Base-by-base conservation (phyloP, 2,113 vertebrate genomes). In the Apteryx owenii region DNA sequence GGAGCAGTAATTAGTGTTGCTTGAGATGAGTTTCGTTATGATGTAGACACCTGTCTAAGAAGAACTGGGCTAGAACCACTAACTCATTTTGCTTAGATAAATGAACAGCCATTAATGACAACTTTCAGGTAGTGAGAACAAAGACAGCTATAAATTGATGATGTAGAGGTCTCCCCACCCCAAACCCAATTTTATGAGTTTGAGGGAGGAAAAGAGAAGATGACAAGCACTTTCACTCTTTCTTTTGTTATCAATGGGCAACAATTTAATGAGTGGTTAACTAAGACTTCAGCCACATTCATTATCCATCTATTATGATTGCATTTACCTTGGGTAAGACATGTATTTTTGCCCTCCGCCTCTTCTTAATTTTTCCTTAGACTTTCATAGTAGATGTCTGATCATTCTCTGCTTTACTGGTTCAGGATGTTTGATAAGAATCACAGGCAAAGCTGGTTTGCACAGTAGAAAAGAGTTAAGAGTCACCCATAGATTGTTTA, bases 391-490 rank as follows among this genome's bases (percentile, higher is more conserved):
- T 18, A 29, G 13, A n/a, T 65, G 6, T 61, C 61, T 82, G 61
- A 85, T 13, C 42, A 94, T 7, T 15, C 18, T 92, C n/a, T 16
- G 16, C 21, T 87, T 80, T 42, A 61, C 20, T 62, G 53, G 18
- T 68, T 87, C 38, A 71, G 61, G 73, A 80, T 14, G 5, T 26
- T 53, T 65, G 78, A 50, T 53, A 80, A 92, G 64, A 92, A 85
- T 58, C 77, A 56, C 64, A 56, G 48, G 70, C 58, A 79, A 84
- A 85, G 20, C 70, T 73, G 50, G 53, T 91, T 92, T 91, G 46
- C 44, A 72, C 66, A 29, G 65, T 1, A 89, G 73, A 76, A 77
- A 93, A 85, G 89, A 91, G 81, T 79, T 82, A 89, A 94, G 92
- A 81, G 40, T 91, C 62, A 33, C n/a, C 50, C 81, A 82, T 3